Conservation (phyloP, 2,797 vertebrate species). For the Poeciliopsis infans region DNA sequence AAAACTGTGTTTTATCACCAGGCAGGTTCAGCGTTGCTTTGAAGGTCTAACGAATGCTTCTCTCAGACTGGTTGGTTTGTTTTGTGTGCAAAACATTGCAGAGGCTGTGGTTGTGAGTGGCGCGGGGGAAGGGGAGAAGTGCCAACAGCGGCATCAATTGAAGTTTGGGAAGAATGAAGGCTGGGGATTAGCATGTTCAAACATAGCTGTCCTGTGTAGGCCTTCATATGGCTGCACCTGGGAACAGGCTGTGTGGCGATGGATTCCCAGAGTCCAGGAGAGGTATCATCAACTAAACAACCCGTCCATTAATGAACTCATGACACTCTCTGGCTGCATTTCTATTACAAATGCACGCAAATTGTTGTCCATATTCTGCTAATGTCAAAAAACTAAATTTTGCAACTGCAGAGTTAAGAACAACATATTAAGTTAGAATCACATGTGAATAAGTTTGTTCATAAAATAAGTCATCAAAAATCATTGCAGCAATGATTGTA, state of each 20-base stretch:
- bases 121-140: constrained; percentile 30
- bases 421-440: too few species aligned
- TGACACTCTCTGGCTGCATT: background rate
- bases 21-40: constrained; percentile 63
- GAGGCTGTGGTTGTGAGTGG: constrained; percentile 63
- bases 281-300: constrained; percentile 16
- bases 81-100: constrained; percentile 78
- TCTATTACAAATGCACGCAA: too few species aligned
- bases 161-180: constrained; percentile 70
- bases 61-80: constrained; percentile 56
- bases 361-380: too few species aligned
- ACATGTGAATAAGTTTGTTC: too few species aligned
- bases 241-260: constrained; percentile 57
- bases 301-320: background rate
- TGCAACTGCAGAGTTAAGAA: too few species aligned
- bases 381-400: too few species aligned
- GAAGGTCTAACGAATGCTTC: constrained; percentile 68
- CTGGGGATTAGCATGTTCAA: constrained; percentile 74
- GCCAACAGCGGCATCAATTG: constrained; percentile 67
- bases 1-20: constrained; percentile 69
- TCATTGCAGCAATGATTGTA: too few species aligned
- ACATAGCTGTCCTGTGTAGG: constrained; percentile 64
- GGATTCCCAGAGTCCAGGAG: constrained; percentile 51
- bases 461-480: too few species aligned
- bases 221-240: constrained; percentile 72